Percentiles rank a stretch among this genome's conserved stretches.
These are phyloP conservation scores for Lutraria rhynchaena DNA, from an alignment of 1,140 invertebrate genomes.

Conservation along the genomic window DNA sequence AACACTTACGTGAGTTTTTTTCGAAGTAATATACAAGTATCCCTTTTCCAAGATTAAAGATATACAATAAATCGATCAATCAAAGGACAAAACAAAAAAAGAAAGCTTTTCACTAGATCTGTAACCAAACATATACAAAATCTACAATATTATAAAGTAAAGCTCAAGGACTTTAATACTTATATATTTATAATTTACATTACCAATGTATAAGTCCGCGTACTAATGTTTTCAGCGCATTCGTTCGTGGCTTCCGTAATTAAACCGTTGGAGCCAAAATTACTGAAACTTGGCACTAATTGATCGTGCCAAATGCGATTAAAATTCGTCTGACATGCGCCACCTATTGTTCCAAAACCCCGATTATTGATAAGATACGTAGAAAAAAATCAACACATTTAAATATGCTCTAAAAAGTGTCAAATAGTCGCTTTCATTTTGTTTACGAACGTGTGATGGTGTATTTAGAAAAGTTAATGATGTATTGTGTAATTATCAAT, in stretches of 20 bases:
- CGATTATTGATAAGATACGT: conserved; percentile 10
- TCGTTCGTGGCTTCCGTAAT: conserved; percentile 9
- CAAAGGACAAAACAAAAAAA: no score
- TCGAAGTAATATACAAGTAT: no score
- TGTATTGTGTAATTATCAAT: background rate
- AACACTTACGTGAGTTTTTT: no score
- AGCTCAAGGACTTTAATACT: no score
- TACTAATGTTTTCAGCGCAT: no score
- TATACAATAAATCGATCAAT: no score
- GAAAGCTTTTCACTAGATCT: no score
- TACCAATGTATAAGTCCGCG: no score
- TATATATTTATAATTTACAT: no score
- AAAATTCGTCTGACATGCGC: conserved; percentile 16
- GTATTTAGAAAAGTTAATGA: background rate
- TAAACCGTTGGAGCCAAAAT: conserved; percentile 31
- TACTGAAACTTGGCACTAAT: conserved; percentile 41
- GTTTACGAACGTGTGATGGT: background rate
- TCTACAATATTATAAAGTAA: no score
- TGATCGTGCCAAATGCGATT: conserved; percentile 26
- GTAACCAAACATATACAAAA: no score
- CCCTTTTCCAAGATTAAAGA: no score
- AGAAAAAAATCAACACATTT: background rate
- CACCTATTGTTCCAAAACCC: conserved; percentile 11
- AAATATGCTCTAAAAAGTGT: conserved; percentile 20
- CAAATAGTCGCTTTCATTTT: conserved; percentile 27